Base-by-base conservation (phyloP, 1,140 invertebrate genomes). In the Philotrypesis tridentata region DNA sequence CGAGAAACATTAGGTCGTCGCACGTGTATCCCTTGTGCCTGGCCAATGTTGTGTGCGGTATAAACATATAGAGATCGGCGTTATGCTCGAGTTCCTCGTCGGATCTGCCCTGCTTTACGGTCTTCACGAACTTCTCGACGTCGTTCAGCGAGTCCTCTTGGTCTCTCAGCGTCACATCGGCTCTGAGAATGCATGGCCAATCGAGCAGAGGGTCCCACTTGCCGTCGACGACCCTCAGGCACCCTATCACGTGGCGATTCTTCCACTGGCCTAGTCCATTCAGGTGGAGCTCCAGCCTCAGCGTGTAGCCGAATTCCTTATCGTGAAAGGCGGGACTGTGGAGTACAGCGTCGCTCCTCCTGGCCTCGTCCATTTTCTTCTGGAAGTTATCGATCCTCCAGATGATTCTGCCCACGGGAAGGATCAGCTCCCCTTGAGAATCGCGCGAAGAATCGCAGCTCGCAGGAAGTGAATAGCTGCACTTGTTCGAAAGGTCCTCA, bases 251-350 rank as follows among this genome's bases (percentile, higher is more conserved):
- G 85, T 96, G 94, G 0, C 95, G 92, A 0, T 94, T 95, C 85
- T 93, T 94, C 95, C 95, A 96, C 80, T 94, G 95, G 7, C 95
- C 95, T 40, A 95, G 92, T 11, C 95, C 95, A 85, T 96, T 96
- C 25, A 96, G 85, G 86, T 94, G 93, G 6, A 95, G 88, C 82
- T 95, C 93, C 29, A 95, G 90, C 88, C 94, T 93, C 17, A 96
- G 84, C 2, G 94, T 94, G 87, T 96, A 96, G n/a, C 95, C 95
- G 84, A 94, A 95, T 82, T 94, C 93, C 85, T 93, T 94, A 23
- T 94, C 94, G 14, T 93, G 93, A 87, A 96, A 96, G 73, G 94
- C 89, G 2, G 94, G 93, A 87, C 95, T 95, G 61, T 92, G 93
- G 1, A 95, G 83, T 0, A 93, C 92, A 0, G 91, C 90, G 70